Evolutionary conservation across 2,888 invertebrate species (phyloP), one percentile per base, ranked within the genome.

Genomic region (Oscheius sp.): DNA sequence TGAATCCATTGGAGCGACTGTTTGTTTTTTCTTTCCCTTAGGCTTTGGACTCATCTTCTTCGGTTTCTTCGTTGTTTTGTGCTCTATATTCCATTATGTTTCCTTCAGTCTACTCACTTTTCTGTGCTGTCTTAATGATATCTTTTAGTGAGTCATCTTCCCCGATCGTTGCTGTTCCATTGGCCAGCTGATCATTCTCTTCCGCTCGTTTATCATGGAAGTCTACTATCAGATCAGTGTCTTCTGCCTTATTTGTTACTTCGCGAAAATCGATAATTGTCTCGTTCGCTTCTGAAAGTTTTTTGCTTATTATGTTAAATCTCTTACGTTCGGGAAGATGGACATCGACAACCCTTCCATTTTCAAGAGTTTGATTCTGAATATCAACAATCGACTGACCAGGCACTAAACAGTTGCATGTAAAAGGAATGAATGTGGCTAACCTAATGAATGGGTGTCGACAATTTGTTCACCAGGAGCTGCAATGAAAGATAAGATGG

Each of bases 211-310:
- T 59, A 2, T 41, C 44, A 24, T 59, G 59, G 12, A n/a, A 38
- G n/a, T 54, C 59, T 17, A 38, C 44, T 17, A 38, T 38, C 5
- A 26, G 59, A 17, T 59, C 59, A n/a, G n/a, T n/a, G n/a, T 54
- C 59, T 17, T 24, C 44, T 17, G 24, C 24, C 5, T 41, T 41
- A 17, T 59, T 44, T 6, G 59, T 41, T 5, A 41, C 44, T 26
- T 59, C 59, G 0, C 24, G 24, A 30, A 59, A 59, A 44, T 24
- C 59, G 9, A 59, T 30, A 6, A 59, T 41, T n/a, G 36, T 38
- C 41, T 57, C 59, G 30, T 44, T 44, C 6, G 41, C 2, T 8
- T 44, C 59, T 59, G 44, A 26, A 41, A 4, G 20, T 36, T 26
- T 24, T 5, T n/a, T n/a, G n/a, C n/a, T n/a, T 50, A 6, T 20